These are phyloP conservation scores for Tubulanus polymorphus DNA, from an alignment of 2,888 invertebrate species.

Conservation along the genomic window DNA sequence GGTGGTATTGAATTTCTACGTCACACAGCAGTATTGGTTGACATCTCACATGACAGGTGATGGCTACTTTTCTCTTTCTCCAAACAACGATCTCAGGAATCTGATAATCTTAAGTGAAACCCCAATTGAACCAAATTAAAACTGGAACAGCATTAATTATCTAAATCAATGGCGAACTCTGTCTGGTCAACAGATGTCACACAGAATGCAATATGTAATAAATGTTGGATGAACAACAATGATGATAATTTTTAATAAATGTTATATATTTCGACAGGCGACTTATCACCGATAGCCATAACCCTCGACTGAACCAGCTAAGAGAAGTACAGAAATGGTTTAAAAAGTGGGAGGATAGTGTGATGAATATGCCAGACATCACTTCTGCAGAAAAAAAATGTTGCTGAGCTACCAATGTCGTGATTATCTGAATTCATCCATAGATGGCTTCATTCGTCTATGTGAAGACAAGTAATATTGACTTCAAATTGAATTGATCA, in stretches of 20 bases:
- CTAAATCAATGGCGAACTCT: too few species aligned
- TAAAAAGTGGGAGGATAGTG: background rate
- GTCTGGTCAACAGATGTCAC: too few species aligned
- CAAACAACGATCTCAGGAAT: too few species aligned
- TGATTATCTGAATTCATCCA: background rate
- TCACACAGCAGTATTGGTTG: background rate
- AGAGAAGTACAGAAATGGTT: background rate
- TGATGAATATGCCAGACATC: background rate
- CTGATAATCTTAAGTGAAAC: too few species aligned
- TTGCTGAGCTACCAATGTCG: background rate
- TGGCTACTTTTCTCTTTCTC: too few species aligned
- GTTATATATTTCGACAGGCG: background rate
- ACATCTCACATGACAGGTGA: background rate
- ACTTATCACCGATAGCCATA: background rate
- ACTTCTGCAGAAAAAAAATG: background rate
- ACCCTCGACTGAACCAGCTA: background rate
- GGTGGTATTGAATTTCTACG: background rate
- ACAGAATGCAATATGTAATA: too few species aligned
- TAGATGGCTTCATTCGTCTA: background rate
- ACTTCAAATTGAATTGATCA: too few species aligned
- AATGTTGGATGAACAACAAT: too few species aligned
- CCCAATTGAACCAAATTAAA: too few species aligned
- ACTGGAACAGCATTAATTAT: too few species aligned
- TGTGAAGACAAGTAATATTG: background rate
- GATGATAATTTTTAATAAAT: too few species aligned